phyloP scores from a whole-genome alignment of 2,888 invertebrate species.

The Nymphalis urticae region DNA sequence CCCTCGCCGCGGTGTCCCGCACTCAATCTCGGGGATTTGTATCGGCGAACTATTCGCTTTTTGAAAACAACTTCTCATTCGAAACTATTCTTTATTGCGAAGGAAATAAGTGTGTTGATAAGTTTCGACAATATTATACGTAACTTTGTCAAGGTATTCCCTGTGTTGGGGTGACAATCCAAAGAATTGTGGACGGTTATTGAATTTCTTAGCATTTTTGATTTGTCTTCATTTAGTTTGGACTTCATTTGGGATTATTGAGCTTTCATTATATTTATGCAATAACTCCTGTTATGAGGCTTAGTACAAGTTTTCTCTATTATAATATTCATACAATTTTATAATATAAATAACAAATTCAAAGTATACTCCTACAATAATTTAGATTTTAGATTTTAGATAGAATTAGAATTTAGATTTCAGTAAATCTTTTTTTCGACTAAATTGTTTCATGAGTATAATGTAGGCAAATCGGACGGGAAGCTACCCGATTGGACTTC shows the following conservation, averaged over 20 bases:
- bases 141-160: conserved; percentile 49
- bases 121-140: conserved; percentile 1
- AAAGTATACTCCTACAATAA: too few species aligned
- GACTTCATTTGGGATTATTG: conserved; percentile 52
- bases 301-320: neutral
- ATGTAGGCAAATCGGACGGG: conserved; percentile 38
- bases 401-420: conserved; percentile 1
- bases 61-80: conserved; percentile 32
- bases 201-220: conserved; percentile 77
- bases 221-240: conserved; percentile 67
- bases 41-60: conserved; percentile 47
- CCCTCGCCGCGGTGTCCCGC: conserved; percentile 68
- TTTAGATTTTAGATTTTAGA: too few species aligned
- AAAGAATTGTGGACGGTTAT: conserved; percentile 72
- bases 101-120: conserved; percentile 34
- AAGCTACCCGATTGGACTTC: conserved; percentile 40
- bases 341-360: neutral
- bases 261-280: conserved; percentile 30
- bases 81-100: conserved; percentile 49
- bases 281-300: neutral
- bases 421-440: conserved; percentile 27
- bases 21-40: conserved; percentile 74
- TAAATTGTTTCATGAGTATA: conserved; percentile 32
- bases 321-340: neutral
- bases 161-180: conserved; percentile 72